Evolutionary conservation across 2,888 invertebrate species (phyloP), one percentile per base, ranked within the genome.

Genomic region (Nasonovia ribisnigri): DNA sequence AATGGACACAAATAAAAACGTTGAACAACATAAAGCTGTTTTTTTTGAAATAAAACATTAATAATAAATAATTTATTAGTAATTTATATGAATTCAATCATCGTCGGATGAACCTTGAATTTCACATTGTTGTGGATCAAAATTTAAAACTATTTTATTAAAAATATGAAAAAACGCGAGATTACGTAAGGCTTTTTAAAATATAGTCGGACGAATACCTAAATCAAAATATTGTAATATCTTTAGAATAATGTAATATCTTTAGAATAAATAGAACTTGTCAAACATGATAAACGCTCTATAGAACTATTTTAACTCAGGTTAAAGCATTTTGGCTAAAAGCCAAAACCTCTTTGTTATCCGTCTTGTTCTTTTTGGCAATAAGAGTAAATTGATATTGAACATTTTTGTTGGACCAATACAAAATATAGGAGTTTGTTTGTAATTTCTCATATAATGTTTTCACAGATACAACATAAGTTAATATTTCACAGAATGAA

Each of bases 331-430:
- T 92, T 92, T 87, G 92, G 87, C 26, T 46, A 24, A 36, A 26
- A 46, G 57, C 87, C 92, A 87, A 67, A 60, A 60, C 10, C 16
- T 87, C 60, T 87, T 92, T 87, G 92, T 86, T 92, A 60, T 87
- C 48, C 86, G 54, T 57, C 91, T 91, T 92, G 92, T 92, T 87
- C 26, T 87, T 92, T 92, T 92, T 87, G 92, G 92, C 92, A 92
- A 92, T 92, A 87, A 67, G n/a, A 87, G 84, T 92, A 87, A 60
- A 86, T 46, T 60, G 46, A 87, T 87, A 92, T 92, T 29, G 60
- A 86, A 91, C 43, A 57, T 91, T 86, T 77, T 48, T 46, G 91
- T 92, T 60, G 20, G 46, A 60, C 60, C 86, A 24, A 92, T 60
- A 60, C 36, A 43, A 60, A 92, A 60, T 60, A 48, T n/a, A 46